These are phyloP conservation scores for Parnassius smintheus DNA, from an alignment of 2,888 invertebrate genomes.

Conservation along the genomic window DNA sequence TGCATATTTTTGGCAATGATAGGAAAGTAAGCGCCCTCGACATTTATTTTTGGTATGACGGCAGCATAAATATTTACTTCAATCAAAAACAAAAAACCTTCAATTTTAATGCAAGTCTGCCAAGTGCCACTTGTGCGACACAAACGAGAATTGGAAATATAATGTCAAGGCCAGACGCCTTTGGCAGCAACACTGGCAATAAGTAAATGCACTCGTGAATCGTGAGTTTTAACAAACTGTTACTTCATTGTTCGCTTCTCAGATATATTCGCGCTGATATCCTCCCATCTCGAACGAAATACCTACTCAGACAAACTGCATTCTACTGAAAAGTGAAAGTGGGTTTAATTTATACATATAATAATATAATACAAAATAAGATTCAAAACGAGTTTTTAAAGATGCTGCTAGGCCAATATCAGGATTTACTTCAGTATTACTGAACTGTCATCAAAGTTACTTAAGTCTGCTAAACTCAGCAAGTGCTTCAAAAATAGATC, in stretches of 20 bases:
- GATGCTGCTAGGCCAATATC: too few relatives aligned
- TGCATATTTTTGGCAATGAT: too few relatives aligned
- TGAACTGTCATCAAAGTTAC: too few relatives aligned
- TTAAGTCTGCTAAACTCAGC: too few relatives aligned
- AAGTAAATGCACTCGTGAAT: slow-evolving; percentile 8
- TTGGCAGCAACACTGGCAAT: slow-evolving; percentile 6
- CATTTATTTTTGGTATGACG: too few relatives aligned
- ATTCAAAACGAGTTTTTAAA: too few relatives aligned
- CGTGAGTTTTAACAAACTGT: background rate
- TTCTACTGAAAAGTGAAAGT: slow-evolving; percentile 2
- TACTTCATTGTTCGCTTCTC: slow-evolving; percentile 10
- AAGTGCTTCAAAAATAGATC: too few relatives aligned
- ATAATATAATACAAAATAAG: too few relatives aligned
- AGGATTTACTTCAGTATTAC: too few relatives aligned
- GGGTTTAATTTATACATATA: background rate
- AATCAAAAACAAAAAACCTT: slow-evolving; percentile 2
- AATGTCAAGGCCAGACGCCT: slow-evolving; percentile 24
- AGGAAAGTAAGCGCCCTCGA: too few relatives aligned
- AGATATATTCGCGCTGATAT: slow-evolving; percentile 10
- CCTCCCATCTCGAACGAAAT: slow-evolving; percentile 5
- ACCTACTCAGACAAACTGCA: background rate
- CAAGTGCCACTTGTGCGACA: slow-evolving; percentile 1
- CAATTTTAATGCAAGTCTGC: slow-evolving; percentile 10
- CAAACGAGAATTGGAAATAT: slow-evolving; percentile 18
- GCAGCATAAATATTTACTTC: too few relatives aligned